Conservation (phyloP, 2,797 vertebrate genomes). For the Podarcis lilfordi region DNA sequence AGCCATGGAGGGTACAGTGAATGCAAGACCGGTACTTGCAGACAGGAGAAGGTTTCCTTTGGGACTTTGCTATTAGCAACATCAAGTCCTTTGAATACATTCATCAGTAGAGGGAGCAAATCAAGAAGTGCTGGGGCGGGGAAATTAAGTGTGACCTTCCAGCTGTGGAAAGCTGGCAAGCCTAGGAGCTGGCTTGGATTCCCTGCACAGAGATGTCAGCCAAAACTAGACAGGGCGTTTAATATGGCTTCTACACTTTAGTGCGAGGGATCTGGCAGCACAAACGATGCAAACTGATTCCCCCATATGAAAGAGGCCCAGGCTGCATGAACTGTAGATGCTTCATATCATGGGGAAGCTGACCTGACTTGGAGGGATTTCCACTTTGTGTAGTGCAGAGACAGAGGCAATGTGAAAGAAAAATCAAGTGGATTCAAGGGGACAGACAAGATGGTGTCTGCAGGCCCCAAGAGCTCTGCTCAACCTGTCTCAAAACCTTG, state of each 20-base stretch:
- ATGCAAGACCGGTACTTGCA: constrained; percentile 99
- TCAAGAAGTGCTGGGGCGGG: constrained; percentile 97
- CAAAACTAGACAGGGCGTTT: constrained; percentile 98
- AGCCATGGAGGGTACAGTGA: constrained; percentile 97
- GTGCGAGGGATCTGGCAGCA: constrained; percentile 96
- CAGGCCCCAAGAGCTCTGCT: constrained; percentile 54
- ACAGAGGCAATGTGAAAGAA: constrained; percentile 64
- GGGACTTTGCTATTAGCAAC: constrained; percentile 98
- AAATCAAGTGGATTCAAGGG: constrained; percentile 47
- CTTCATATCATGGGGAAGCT: constrained; percentile 88
- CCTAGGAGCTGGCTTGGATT: constrained; percentile 93
- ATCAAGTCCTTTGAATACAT: constrained; percentile 98
- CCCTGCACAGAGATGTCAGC: constrained; percentile 97
- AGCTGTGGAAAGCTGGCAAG: constrained; percentile 95
- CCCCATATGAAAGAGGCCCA: constrained; percentile 91
- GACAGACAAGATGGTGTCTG: constrained; percentile 50
- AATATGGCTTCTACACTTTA: constrained; percentile 98
- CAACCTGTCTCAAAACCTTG: constrained; percentile 71
- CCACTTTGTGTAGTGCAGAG: constrained; percentile 57
- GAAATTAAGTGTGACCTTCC: constrained; percentile 96
- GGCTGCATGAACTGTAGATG: constrained; percentile 98
- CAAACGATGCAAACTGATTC: constrained; percentile 94
- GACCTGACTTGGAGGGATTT: constrained; percentile 62
- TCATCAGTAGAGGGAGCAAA: constrained; percentile 98
- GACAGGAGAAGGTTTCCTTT: constrained; percentile 96